Percentiles rank a stretch among this genome's conserved stretches.
These are phyloP conservation scores for Amphiprion ocellaris DNA, from an alignment of 2,113 vertebrate species.

Conservation along the genomic window DNA sequence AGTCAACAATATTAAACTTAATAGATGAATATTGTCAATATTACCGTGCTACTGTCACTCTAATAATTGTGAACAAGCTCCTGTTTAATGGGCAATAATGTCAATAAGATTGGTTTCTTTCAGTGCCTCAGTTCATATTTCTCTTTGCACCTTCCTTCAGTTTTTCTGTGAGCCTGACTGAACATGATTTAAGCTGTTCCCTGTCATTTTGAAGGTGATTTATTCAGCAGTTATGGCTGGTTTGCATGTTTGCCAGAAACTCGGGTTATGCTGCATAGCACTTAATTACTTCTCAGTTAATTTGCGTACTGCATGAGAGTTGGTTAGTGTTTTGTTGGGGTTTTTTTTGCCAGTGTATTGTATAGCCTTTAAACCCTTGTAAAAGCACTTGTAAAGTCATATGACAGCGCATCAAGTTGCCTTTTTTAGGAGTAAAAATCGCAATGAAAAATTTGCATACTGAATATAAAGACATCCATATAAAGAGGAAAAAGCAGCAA, in stretches of 20 bases:
- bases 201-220: constrained; percentile 27
- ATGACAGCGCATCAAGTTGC: not conserved
- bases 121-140: too few species aligned
- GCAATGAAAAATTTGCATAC: not conserved
- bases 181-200: constrained; percentile 40
- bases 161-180: constrained; percentile 25
- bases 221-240: constrained; percentile 3
- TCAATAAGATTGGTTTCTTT: constrained; percentile 7
- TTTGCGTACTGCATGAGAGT: constrained; percentile 14
- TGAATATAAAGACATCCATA: not conserved
- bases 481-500: not conserved
- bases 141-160: not conserved
- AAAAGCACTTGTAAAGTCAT: not conserved
- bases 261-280: not conserved
- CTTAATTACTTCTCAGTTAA: constrained; percentile 55
- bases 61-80: not conserved
- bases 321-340: constrained; percentile 20
- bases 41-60: not conserved
- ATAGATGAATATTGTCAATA: not conserved
- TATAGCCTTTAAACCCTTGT: not conserved
- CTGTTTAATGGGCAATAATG: not conserved
- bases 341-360: constrained; percentile 6
- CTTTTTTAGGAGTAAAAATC: not conserved
- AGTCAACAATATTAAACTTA: not conserved
- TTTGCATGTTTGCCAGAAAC: constrained; percentile 29